Evolutionary conservation across 2,888 invertebrate genomes (phyloP).

Genomic region (Eupithecia insigniata): DNA sequence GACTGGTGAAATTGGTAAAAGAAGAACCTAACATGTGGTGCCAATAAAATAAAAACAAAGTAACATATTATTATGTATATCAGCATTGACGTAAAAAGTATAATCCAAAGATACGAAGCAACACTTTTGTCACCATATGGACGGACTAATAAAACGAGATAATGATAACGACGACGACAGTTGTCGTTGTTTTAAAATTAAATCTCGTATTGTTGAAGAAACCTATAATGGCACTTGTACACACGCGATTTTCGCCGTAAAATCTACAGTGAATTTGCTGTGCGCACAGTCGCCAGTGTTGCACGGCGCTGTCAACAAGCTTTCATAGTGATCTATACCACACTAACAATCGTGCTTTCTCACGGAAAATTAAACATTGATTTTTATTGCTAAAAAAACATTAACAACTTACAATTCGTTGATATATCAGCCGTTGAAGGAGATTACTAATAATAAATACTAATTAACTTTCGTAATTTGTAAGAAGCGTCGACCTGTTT

Average conservation of each 20-base stretch:
- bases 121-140: slow-evolving; percentile 68
- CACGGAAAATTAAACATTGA: too few relatives aligned
- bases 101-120: not conserved
- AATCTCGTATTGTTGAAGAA: not conserved
- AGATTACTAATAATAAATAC: not conserved
- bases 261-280: too few relatives aligned
- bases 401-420: not conserved
- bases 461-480: not conserved
- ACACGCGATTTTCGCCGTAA: too few relatives aligned
- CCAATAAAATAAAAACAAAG: slow-evolving; percentile 11
- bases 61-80: not conserved
- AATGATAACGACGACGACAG: slow-evolving; percentile 51
- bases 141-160: slow-evolving; percentile 61
- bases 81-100: not conserved
- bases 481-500: not conserved
- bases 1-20: not conserved
- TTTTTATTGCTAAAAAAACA: too few relatives aligned
- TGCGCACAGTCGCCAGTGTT: too few relatives aligned
- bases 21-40: slow-evolving; percentile 2
- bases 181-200: slow-evolving; percentile 11
- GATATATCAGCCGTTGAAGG: not conserved
- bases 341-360: too few relatives aligned
- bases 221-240: too few relatives aligned
- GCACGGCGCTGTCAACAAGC: too few relatives aligned
- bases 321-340: too few relatives aligned